Base-by-base conservation (phyloP, 2,113 vertebrate species). In the Xenopus tropicalis region DNA sequence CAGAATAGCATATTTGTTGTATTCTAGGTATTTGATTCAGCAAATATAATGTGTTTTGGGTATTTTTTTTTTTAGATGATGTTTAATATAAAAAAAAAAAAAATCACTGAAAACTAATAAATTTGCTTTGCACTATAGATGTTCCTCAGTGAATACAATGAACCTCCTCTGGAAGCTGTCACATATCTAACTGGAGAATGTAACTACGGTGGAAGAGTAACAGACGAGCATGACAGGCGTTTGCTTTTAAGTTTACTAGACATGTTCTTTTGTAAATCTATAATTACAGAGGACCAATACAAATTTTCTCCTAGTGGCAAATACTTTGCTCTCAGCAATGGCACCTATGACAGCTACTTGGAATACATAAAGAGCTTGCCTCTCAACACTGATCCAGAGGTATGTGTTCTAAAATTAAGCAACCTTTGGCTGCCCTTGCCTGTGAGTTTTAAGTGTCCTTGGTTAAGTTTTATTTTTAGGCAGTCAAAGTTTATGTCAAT, bases 301-400 rank as follows among this genome's bases (percentile, higher is more conserved):
- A 82, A 77, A 77, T 83, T 84, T 74, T 79, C 85, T 78, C 78
- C 78, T 70, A 83, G 79, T 0, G 0, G 79, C 77, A 84, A 84
- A 83, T 88, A 80, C 58, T 77, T 80, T 65, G 11, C 61, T 0
- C 1, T 68, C 59, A 24, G 74, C 76, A 81, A 66, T 20, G n/a
- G 20, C 42, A 59, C 56, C 78, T 82, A 74, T 62, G 71, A 69
- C 73, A 81, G 71, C 81, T 86, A 80, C 71, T 82, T 82, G 77
- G 81, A 82, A 48, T 78, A 81, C 0, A 7, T 86, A 66, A 85
- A 79, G 82, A 79, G 59, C 78, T 82, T 80, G 58, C 82, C 79
- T n/a, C 68, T 83, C 72, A 84, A 85, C 71, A 79, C 79, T 57
- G 72, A 70, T 43, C 85, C 80, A 68, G 81, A 85, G 62, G 82